phyloP scores from a whole-genome alignment of 2,888 invertebrate species.

The Athalia rosae region DNA sequence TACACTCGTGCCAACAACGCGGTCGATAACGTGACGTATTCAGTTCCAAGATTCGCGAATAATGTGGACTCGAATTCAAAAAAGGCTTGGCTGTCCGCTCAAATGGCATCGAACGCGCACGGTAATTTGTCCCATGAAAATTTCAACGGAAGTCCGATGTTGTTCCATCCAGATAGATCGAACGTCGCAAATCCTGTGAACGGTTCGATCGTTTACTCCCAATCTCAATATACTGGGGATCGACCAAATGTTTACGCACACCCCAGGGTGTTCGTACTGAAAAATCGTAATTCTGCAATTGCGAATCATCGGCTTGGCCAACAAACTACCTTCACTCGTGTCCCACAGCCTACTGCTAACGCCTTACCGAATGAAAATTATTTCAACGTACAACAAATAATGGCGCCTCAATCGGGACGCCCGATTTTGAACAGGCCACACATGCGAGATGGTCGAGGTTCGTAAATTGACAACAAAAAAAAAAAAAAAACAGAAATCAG shows the following conservation, averaged over 20 bases:
- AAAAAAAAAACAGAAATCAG: neutral
- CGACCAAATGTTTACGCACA: too few relatives aligned
- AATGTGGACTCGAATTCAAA: neutral
- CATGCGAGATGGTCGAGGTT: conserved; percentile 7
- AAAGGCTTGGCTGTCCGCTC: conserved; percentile 10
- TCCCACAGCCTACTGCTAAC: neutral
- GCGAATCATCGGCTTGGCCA: neutral
- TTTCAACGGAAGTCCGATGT: neutral
- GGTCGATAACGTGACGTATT: too few relatives aligned
- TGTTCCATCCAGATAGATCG: too few relatives aligned
- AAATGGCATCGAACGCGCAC: neutral
- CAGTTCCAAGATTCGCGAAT: neutral
- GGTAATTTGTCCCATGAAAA: neutral
- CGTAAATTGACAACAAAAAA: neutral
- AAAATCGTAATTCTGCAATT: too few relatives aligned
- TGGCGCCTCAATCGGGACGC: neutral
- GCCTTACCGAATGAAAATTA: neutral
- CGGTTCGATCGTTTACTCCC: neutral
- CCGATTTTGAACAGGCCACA: conserved; percentile 40
- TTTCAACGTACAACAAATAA: neutral
- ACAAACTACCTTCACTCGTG: neutral
- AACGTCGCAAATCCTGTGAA: too few relatives aligned
- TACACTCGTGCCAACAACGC: too few relatives aligned
- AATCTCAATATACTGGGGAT: neutral
- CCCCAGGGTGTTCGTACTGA: too few relatives aligned